Percentiles rank a stretch among this genome's conserved stretches.
Conservation (phyloP, 92 coral and sea anemone genomes). For the Parazoanthus atlanticus region DNA sequence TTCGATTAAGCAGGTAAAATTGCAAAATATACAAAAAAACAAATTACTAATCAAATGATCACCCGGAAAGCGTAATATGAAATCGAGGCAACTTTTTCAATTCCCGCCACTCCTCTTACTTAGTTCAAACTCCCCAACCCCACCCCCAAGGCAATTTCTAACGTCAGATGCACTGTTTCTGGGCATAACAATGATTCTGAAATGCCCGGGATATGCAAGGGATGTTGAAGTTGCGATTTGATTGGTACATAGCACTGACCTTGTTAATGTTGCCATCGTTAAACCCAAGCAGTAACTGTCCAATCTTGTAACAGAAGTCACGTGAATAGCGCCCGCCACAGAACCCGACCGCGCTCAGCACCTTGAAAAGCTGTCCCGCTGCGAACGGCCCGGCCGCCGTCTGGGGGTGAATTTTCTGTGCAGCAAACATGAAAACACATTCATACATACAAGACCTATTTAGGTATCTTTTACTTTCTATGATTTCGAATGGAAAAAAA, state of each 20-base stretch:
- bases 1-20: too few relatives aligned
- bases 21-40: too few relatives aligned
- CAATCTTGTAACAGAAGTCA: slow-evolving; percentile 32
- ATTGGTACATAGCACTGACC: neutral
- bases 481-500: neutral
- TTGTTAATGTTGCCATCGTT: slow-evolving; percentile 27
- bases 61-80: too few relatives aligned
- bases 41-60: too few relatives aligned
- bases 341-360: slow-evolving; percentile 25
- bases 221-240: neutral
- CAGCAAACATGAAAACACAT: neutral
- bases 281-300: slow-evolving; percentile 24
- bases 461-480: neutral
- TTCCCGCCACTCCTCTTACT: too few relatives aligned
- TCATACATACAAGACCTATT: neutral
- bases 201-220: neutral
- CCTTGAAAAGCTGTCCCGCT: slow-evolving; percentile 18
- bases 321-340: slow-evolving; percentile 19
- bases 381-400: slow-evolving; percentile 18
- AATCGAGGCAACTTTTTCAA: too few relatives aligned
- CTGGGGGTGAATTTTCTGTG: slow-evolving; percentile 10
- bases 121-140: neutral
- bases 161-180: neutral
- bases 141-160: neutral
- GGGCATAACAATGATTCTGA: neutral